phyloP scores from a whole-genome alignment of 2,113 vertebrate genomes.

The Globicephala melas region DNA sequence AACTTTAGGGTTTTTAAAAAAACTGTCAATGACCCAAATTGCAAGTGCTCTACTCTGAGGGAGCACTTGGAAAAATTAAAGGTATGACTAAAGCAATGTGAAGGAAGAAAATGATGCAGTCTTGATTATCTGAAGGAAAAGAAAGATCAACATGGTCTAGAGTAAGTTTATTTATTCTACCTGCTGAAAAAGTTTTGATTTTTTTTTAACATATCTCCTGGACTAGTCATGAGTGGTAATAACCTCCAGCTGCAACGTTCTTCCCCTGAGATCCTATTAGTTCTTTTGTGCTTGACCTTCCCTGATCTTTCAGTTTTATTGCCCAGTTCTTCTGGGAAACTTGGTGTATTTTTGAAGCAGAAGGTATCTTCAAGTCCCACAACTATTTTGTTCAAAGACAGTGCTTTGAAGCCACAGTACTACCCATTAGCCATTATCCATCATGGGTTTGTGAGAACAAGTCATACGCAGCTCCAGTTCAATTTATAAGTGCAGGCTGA shows the following conservation, averaged over 20 bases:
- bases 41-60: accelerated
- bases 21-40: neutral
- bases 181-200: neutral
- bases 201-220: neutral
- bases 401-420: neutral
- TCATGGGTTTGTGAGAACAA: neutral
- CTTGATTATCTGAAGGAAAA: neutral
- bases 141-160: neutral
- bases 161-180: neutral
- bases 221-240: neutral
- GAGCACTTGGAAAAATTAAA: neutral
- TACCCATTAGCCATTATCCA: neutral
- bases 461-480: neutral
- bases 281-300: constrained; percentile 38
- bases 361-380: constrained; percentile 18
- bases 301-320: neutral
- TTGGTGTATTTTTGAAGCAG: constrained; percentile 13
- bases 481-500: neutral
- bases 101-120: neutral
- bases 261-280: constrained; percentile 50
- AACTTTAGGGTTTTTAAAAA: neutral
- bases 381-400: neutral
- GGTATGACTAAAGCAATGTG: neutral
- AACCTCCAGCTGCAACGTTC: neutral
- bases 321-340: constrained; percentile 46